A percentile compares a stretch with the other conserved stretches of the same genome.
phyloP scores from a whole-genome alignment of 2,797 vertebrate species.

The Sorex maritimensis region DNA sequence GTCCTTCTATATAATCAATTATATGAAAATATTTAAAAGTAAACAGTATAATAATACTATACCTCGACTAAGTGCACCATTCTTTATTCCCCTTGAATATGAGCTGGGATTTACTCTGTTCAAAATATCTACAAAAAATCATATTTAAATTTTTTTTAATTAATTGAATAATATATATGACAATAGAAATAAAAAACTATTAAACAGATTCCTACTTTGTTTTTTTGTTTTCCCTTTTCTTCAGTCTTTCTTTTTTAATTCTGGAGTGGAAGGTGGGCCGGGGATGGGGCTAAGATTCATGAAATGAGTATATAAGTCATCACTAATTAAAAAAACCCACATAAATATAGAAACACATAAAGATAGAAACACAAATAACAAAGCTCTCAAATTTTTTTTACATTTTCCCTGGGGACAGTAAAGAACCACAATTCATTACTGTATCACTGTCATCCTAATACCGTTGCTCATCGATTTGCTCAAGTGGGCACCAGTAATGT shows the following conservation, averaged over 20 bases:
- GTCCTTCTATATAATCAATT: constrained; percentile 65
- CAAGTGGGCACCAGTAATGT: too few relatives aligned
- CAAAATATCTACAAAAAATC: constrained; percentile 92
- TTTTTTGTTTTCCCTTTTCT: too few relatives aligned
- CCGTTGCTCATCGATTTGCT: too few relatives aligned
- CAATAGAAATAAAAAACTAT: constrained; percentile 65
- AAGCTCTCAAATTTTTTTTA: constrained; percentile 15
- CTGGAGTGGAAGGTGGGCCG: too few relatives aligned
- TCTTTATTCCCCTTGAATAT: constrained; percentile 90
- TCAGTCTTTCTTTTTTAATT: too few relatives aligned
- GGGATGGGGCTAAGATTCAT: too few relatives aligned
- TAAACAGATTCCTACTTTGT: background rate
- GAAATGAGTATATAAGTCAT: constrained; percentile 8
- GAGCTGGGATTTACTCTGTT: constrained; percentile 91
- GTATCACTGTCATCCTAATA: too few relatives aligned
- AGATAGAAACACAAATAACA: constrained; percentile 15
- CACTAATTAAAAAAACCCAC: constrained; percentile 55
- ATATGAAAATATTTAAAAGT: constrained; percentile 82
- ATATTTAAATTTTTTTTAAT: constrained; percentile 74
- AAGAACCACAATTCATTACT: too few relatives aligned
- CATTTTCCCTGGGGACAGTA: background rate
- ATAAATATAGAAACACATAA: too few relatives aligned
- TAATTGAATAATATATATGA: constrained; percentile 61
- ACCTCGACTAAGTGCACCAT: constrained; percentile 92
- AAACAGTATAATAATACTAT: constrained; percentile 86